Evolutionary conservation across 2,113 vertebrate species (phyloP), one percentile per base, ranked within the genome.

Genomic region (Damaliscus lunatus): DNA sequence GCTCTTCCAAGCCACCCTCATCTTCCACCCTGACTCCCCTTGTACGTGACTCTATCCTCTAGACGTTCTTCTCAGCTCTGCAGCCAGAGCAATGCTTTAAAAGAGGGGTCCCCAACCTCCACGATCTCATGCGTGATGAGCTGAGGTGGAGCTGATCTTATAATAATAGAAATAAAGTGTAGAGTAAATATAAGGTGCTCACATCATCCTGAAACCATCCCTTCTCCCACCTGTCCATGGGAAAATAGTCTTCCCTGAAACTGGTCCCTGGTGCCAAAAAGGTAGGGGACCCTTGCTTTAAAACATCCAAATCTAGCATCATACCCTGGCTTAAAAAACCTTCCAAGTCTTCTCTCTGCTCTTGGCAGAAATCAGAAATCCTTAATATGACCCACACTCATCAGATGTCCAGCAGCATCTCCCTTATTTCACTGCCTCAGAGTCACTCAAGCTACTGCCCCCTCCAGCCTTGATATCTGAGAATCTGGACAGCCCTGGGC

Each of bases 321-420:
- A 71, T 2, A 6, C 17, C 9, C 62, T 57, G 40, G 4, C 81
- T 94, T 84, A n/a, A 88, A 86, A 60, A 8, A 40, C 21, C 31
- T 89, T 50, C 82, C 57, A 91, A 31, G 29, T 83, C 33, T 59
- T 85, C 91, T 88, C 78, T 95, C 86, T 55, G 23, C 83, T 90
- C 90, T 80, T 53, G 64, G 78, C 33, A 94, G 80, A 86, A 80
- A 93, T 60, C 46, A 85, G 57, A 93, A 81, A 31, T 82, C 25
- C 77, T 88, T 82, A 83, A 29, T 13, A 31, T 0, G 0, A 2
- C 16, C 11, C 29, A 12, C 3, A 3, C 19, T 64, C 36, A 17
- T 6, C 31, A 25, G 36, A 57, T 8, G 36, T 31, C 31, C 55
- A 33, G 33, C 17, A 74, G 17, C 52, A 5, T 13, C 23, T 27